Conservation (phyloP, 2,113 vertebrate species). For the Halcyon senegalensis region DNA sequence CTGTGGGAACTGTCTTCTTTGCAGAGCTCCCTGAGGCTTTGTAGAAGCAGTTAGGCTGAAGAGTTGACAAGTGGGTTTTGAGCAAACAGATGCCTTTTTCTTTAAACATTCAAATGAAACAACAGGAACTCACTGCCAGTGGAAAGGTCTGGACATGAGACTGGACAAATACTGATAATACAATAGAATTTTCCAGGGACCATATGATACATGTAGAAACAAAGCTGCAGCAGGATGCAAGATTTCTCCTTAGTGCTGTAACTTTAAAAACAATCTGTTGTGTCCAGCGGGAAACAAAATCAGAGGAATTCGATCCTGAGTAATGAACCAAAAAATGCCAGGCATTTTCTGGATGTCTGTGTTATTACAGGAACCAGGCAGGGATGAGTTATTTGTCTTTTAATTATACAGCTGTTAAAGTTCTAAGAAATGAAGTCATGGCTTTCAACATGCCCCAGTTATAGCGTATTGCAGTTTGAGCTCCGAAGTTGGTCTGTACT, state of each 20-base stretch:
- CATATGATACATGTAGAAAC: not conserved
- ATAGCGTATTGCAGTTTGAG: constrained; percentile 8
- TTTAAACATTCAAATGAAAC: not conserved
- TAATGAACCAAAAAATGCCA: constrained; percentile 38
- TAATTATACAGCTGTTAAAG: constrained; percentile 43
- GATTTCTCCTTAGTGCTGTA: not conserved
- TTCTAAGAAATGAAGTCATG: constrained; percentile 55
- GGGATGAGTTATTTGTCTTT: constrained; percentile 55
- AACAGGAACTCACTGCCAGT: not conserved
- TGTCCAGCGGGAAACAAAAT: constrained; percentile 14
- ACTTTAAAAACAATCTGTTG: not conserved
- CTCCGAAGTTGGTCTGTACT: not conserved
- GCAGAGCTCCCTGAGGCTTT: not conserved
- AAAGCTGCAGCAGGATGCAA: not conserved
- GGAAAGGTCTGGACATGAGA: not conserved
- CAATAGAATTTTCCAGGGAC: not conserved
- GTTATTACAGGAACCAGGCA: constrained; percentile 49
- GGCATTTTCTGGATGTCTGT: constrained; percentile 60
- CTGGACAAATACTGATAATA: not conserved
- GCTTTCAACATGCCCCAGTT: constrained; percentile 11
- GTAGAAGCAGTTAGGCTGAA: not conserved
- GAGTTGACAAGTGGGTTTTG: not conserved
- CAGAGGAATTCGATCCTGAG: constrained; percentile 28
- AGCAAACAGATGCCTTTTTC: not conserved
- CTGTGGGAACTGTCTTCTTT: not conserved